These are phyloP conservation scores for Drosophila takahashii DNA, from an alignment of 1,140 invertebrate species.

Conservation along the genomic window DNA sequence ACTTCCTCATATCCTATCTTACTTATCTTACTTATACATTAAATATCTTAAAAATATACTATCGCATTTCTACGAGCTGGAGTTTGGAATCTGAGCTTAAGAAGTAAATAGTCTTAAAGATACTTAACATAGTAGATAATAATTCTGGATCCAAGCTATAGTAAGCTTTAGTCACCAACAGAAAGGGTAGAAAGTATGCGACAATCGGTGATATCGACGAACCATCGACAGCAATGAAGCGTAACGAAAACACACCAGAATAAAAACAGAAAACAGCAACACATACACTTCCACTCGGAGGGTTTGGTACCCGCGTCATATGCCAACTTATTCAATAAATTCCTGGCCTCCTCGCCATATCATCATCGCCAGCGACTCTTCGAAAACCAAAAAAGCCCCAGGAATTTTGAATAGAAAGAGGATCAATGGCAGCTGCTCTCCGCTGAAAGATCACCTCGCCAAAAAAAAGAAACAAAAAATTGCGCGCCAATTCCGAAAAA, in stretches of 20 bases:
- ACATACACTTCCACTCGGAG: slow-evolving; percentile 22
- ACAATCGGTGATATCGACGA: slow-evolving; percentile 40
- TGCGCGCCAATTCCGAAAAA: slow-evolving; percentile 74
- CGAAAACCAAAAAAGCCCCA: slow-evolving; percentile 41
- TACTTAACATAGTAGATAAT: no score
- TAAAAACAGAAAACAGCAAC: slow-evolving; percentile 18
- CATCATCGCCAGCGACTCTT: slow-evolving; percentile 43
- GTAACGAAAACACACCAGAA: slow-evolving; percentile 68
- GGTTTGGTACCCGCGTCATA: slow-evolving; percentile 33
- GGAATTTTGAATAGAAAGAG: slow-evolving; percentile 59
- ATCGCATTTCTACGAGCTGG: neutral
- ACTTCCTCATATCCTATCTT: no score
- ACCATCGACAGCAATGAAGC: slow-evolving; percentile 68
- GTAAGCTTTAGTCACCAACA: neutral
- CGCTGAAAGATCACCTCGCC: slow-evolving; percentile 18
- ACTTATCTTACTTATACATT: no score
- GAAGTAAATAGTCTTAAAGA: neutral
- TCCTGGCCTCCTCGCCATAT: slow-evolving; percentile 52
- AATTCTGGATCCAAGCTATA: neutral
- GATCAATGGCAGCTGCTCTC: slow-evolving; percentile 49
- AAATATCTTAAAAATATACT: no score
- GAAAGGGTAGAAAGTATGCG: slow-evolving; percentile 55
- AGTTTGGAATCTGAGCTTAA: no score
- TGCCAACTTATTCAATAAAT: slow-evolving; percentile 59
- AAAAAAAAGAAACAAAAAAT: slow-evolving; percentile 36